Conservation (phyloP, 2,113 vertebrate genomes). For the Pedionomus torquatus region DNA sequence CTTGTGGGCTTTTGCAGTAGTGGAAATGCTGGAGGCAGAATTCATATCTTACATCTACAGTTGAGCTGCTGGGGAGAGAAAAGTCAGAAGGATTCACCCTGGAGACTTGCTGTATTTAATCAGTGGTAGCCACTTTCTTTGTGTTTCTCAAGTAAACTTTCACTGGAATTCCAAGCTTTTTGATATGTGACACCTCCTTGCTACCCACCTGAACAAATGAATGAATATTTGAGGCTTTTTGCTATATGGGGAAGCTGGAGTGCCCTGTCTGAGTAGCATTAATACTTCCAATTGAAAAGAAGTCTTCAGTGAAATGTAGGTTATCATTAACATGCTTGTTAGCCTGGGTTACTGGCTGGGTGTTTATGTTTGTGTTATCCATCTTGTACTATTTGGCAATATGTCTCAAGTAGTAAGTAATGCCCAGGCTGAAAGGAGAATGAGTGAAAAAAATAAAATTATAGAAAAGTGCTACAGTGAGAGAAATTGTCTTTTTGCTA, state of each 20-base stretch:
- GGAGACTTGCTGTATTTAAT: not conserved
- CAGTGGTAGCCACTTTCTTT: rapidly evolving
- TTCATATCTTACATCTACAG: not conserved
- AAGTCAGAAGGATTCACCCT: not conserved
- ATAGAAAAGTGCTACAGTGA: not conserved
- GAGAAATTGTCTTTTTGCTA: not conserved
- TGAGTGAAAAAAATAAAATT: not conserved
- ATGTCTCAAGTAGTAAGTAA: not conserved
- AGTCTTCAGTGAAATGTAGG: not conserved
- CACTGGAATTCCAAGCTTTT: not conserved
- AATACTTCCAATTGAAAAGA: not conserved
- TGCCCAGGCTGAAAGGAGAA: not conserved
- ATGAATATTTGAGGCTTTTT: not conserved
- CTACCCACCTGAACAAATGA: not conserved
- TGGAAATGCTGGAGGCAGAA: not conserved
- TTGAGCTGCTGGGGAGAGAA: not conserved
- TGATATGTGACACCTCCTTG: not conserved
- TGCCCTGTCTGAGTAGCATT: not conserved
- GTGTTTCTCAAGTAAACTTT: not conserved
- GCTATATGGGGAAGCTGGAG: not conserved
- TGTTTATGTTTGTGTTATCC: not conserved
- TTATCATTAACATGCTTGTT: not conserved
- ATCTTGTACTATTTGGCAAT: not conserved
- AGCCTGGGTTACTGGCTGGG: not conserved
- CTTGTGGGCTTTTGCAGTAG: not conserved